Evolutionary conservation across 2,113 vertebrate genomes (phyloP).

Genomic region (Myiopsitta monachus): DNA sequence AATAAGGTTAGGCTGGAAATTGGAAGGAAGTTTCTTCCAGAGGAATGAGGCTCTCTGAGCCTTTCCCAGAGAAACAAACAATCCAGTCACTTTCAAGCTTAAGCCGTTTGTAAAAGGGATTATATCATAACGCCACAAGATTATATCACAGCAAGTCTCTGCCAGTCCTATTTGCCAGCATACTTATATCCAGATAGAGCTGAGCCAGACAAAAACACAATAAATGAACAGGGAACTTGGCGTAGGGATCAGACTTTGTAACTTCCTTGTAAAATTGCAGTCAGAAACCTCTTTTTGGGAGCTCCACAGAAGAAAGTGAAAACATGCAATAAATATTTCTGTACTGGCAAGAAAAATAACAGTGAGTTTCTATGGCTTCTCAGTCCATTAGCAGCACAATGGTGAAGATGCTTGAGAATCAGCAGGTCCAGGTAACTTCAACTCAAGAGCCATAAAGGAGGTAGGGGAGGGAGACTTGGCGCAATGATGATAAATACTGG

Average conservation of each 20-base stretch:
- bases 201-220: conserved; percentile 48
- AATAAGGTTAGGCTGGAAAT: not conserved
- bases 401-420: not conserved
- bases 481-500: not conserved
- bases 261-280: not conserved
- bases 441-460: not conserved
- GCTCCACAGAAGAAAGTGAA: not conserved
- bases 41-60: not conserved
- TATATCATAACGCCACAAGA: conserved; percentile 21
- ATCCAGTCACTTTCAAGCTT: not conserved
- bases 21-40: not conserved
- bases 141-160: conserved; percentile 54
- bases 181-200: conserved; percentile 1
- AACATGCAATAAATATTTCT: not conserved
- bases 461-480: not conserved
- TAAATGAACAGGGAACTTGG: not conserved
- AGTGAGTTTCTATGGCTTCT: not conserved
- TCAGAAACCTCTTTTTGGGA: conserved; percentile 11
- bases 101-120: conserved; percentile 37
- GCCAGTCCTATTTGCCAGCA: conserved; percentile 45
- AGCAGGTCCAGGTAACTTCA: not conserved
- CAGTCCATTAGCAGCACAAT: not conserved
- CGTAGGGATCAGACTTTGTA: not conserved
- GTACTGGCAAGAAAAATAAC: not conserved
- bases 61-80: conserved; percentile 35